Evolutionary conservation across 2,888 invertebrate species (phyloP).

Genomic region (Maniola hyperantus): DNA sequence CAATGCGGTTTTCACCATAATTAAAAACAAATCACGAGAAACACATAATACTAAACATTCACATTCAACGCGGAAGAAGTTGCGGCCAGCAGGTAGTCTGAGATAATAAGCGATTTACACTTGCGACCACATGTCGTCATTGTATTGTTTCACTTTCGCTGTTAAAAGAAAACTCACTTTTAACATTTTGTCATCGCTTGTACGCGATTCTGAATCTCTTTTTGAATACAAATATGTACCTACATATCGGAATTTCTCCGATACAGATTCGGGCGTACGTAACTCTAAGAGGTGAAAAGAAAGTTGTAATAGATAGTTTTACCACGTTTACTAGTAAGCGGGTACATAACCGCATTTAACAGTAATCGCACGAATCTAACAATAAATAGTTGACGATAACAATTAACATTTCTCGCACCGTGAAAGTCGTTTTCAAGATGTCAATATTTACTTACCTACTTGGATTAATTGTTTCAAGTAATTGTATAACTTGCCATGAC

Average conservation of each 20-base stretch:
- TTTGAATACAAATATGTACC: slow-evolving; percentile 72
- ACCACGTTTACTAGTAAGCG: slow-evolving; percentile 40
- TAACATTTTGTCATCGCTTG: slow-evolving; percentile 58
- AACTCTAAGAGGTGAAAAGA: slow-evolving; percentile 63
- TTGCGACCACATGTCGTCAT: slow-evolving; percentile 37
- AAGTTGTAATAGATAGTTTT: slow-evolving; percentile 55
- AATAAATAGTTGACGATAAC: slow-evolving; percentile 11
- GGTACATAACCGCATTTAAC: slow-evolving; percentile 34
- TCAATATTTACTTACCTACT: background rate
- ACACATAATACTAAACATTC: background rate
- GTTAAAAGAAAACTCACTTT: slow-evolving; percentile 51
- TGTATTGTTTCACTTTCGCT: slow-evolving; percentile 56
- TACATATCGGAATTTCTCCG: slow-evolving; percentile 67
- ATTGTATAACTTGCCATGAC: background rate
- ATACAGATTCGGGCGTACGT: slow-evolving; percentile 63
- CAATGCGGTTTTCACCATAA: background rate
- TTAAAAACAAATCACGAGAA: background rate
- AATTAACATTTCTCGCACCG: slow-evolving; percentile 5
- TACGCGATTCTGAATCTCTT: slow-evolving; percentile 60
- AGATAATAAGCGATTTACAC: slow-evolving; percentile 29
- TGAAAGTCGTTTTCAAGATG: slow-evolving; percentile 13
- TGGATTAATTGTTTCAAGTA: background rate
- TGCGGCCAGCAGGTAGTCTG: background rate
- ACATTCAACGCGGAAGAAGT: background rate
- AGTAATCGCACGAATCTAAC: slow-evolving; percentile 23